Base-by-base conservation (phyloP, 2,113 vertebrate genomes). In the Ranitomeya variabilis region DNA sequence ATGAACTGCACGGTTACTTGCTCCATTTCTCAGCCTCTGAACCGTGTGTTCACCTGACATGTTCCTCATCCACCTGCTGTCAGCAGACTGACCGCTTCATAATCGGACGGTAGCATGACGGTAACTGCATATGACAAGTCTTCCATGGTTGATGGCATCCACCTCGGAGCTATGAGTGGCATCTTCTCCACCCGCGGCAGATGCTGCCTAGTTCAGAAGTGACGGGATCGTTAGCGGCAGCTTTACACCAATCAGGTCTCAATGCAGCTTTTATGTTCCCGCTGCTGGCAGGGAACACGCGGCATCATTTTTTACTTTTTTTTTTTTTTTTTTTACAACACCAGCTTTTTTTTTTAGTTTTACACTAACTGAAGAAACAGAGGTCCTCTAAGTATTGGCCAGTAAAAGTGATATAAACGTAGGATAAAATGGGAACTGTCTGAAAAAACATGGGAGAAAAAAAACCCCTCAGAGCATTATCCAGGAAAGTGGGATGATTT, bases 71-170 rank as follows among this genome's bases (percentile, higher is more conserved):
- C 14, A 8, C 6, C 26, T 37, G 69, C 23, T 14, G 7, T 37
- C 21, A n/a, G 64, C 13, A 21, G 45, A 23, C 74, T 8, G 74
- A 77, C 37, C 4, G 74, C 18, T 4, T 51, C 19, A 21, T 77
- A 52, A 52, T 73, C 31, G 7, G 64, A 52, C 52, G 74, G 74
- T 11, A 52, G 74, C 15, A 10, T 77, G 74, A 77, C 51, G 5
- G 45, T 77, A 77, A 77, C 51, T 77, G 45, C 18, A 51, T 19
- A 52, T 77, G 74, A 77, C 74, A 77, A 76, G 74, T 52, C 51
- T 77, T 77, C 18, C 74, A 19, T 52, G 19, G 45, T 52, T 77
- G 51, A 52, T 10, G 74, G 74, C 52, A 45, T 77, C 74, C 51
- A 9, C 31, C 74, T 19, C 21, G 74, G 16, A 77, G 45, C 37